phyloP scores from a whole-genome alignment of 2,888 invertebrate genomes.

The Hypselothyrea guttata region DNA sequence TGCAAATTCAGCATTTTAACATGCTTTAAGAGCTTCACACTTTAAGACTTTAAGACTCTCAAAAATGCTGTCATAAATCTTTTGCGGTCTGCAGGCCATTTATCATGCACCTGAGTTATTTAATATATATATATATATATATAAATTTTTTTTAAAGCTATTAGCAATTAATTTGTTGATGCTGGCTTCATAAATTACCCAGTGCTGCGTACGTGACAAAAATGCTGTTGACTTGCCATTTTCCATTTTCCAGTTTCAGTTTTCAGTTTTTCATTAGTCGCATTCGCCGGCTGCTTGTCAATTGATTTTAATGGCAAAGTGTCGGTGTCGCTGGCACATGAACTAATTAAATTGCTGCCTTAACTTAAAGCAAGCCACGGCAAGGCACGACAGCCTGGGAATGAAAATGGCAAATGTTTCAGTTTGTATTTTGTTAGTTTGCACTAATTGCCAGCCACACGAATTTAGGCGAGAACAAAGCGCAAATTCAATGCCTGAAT shows the following conservation, averaged over 20 bases:
- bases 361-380: constrained; percentile 22
- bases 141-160: constrained; percentile 15
- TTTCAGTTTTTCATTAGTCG: too few relatives aligned
- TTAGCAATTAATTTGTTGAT: constrained; percentile 52
- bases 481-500: constrained; percentile 12
- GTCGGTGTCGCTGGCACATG: constrained; percentile 51
- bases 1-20: too few relatives aligned
- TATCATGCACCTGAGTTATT: constrained; percentile 31
- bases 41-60: too few relatives aligned
- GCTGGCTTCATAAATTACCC: constrained; percentile 53
- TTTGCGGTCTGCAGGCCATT: constrained; percentile 13
- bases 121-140: not conserved
- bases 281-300: constrained; percentile 28
- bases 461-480: not conserved
- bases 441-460: constrained; percentile 33
- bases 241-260: too few relatives aligned
- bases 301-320: constrained; percentile 50
- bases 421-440: constrained; percentile 23
- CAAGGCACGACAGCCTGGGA: not conserved
- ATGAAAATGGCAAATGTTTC: constrained; percentile 5
- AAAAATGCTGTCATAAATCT: constrained; percentile 27
- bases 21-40: too few relatives aligned
- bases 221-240: constrained; percentile 46
- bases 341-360: constrained; percentile 52
- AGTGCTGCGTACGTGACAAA: constrained; percentile 55